A percentile compares a stretch with the other conserved stretches of the same genome.
phyloP scores from a whole-genome alignment of 2,113 vertebrate genomes.

The Trogon melanurus region DNA sequence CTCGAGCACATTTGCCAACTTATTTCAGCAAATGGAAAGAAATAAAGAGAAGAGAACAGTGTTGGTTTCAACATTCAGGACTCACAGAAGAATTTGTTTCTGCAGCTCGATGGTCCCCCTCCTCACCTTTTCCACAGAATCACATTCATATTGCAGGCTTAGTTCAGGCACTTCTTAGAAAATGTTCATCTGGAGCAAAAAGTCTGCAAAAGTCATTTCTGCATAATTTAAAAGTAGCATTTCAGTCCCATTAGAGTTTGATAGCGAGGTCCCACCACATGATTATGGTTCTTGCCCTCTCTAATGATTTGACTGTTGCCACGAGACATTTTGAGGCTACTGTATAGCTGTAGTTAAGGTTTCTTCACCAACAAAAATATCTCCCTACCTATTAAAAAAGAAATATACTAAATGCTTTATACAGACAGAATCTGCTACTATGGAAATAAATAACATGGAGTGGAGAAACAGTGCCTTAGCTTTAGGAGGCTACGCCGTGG shows the following conservation, averaged over 20 bases:
- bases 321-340: slow-evolving; percentile 58
- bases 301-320: slow-evolving; percentile 19
- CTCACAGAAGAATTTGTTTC: slow-evolving; percentile 60
- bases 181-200: slow-evolving; percentile 77
- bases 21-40: slow-evolving; percentile 37
- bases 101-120: slow-evolving; percentile 44
- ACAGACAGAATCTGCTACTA: slow-evolving; percentile 74
- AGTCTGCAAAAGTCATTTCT: slow-evolving; percentile 71
- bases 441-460: slow-evolving; percentile 83
- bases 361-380: slow-evolving; percentile 68
- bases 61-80: slow-evolving; percentile 70
- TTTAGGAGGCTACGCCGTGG: slow-evolving; percentile 45
- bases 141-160: slow-evolving; percentile 75
- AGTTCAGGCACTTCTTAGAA: slow-evolving; percentile 81
- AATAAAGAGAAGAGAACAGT: slow-evolving; percentile 58
- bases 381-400: slow-evolving; percentile 66
- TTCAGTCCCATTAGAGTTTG: slow-evolving; percentile 55
- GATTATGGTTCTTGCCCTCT: slow-evolving; percentile 20
- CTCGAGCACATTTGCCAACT: slow-evolving; percentile 17
- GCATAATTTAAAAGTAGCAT: slow-evolving; percentile 67
- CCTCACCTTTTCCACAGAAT: slow-evolving; percentile 37
- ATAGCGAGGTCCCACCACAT: slow-evolving; percentile 21
- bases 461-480: slow-evolving; percentile 68
- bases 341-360: slow-evolving; percentile 70
- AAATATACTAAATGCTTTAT: slow-evolving; percentile 68